Evolutionary conservation across 2,797 vertebrate species (phyloP).

Genomic region (Syngnathus rostellatus): DNA sequence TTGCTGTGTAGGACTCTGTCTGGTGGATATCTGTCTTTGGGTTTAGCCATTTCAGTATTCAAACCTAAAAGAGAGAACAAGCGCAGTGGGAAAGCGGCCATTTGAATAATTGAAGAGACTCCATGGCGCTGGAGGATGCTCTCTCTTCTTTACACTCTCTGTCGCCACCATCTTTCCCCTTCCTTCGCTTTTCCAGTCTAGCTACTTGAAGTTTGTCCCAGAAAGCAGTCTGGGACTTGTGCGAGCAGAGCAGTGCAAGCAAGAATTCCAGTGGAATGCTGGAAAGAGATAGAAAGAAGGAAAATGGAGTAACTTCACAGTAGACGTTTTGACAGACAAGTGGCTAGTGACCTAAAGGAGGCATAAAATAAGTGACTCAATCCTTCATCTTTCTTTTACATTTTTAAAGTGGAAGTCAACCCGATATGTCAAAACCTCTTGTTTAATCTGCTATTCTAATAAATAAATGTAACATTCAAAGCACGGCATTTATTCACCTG

Average conservation of each 20-base stretch:
- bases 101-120: slow-evolving; percentile 70
- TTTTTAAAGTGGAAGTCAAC: too few relatives aligned
- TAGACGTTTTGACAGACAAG: slow-evolving; percentile 42
- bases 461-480: too few relatives aligned
- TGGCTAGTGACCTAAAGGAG: slow-evolving; percentile 42
- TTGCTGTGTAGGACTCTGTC: slow-evolving; percentile 58
- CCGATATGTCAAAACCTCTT: too few relatives aligned
- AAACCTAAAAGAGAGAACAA: slow-evolving; percentile 65
- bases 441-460: too few relatives aligned
- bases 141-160: slow-evolving; percentile 34
- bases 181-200: slow-evolving; percentile 24
- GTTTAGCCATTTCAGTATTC: slow-evolving; percentile 67
- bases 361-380: slow-evolving; percentile 42
- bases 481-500: too few relatives aligned
- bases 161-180: slow-evolving; percentile 31
- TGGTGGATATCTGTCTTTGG: slow-evolving; percentile 61
- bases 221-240: slow-evolving; percentile 60
- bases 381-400: slow-evolving; percentile 38
- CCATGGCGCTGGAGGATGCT: slow-evolving; percentile 48
- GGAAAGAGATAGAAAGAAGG: slow-evolving; percentile 34
- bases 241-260: slow-evolving; percentile 50
- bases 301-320: slow-evolving; percentile 30
- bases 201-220: slow-evolving; percentile 66
- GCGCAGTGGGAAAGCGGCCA: slow-evolving; percentile 65
- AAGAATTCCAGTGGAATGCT: slow-evolving; percentile 46